phyloP scores from a whole-genome alignment of 2,888 invertebrate genomes.

The Apamea crenata region DNA sequence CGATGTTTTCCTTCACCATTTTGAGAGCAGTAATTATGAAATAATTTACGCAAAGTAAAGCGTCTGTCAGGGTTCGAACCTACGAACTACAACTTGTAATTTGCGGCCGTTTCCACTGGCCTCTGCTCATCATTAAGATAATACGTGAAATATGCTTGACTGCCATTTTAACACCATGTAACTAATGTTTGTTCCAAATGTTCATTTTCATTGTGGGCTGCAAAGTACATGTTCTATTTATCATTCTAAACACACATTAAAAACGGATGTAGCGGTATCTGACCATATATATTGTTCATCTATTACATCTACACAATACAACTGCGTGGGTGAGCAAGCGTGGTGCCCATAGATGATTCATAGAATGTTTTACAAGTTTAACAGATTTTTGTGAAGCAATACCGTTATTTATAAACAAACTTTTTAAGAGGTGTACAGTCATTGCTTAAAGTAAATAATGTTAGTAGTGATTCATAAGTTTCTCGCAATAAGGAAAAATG shows the following conservation, averaged over 20 bases:
- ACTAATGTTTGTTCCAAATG: background rate
- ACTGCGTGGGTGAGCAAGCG: slow-evolving; percentile 36
- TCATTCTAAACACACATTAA: background rate
- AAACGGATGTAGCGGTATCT: slow-evolving; percentile 26
- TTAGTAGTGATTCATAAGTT: slow-evolving; percentile 10
- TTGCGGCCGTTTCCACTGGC: too few species aligned
- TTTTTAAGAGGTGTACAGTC: background rate
- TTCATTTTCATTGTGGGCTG: background rate
- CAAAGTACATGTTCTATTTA: background rate
- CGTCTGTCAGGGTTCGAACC: too few species aligned
- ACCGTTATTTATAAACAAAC: slow-evolving; percentile 15
- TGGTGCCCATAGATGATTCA: slow-evolving; percentile 34
- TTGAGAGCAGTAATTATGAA: too few species aligned
- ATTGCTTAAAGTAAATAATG: background rate
- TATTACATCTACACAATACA: slow-evolving; percentile 37
- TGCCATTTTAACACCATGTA: background rate
- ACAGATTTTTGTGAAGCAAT: slow-evolving; percentile 11
- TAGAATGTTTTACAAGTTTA: background rate
- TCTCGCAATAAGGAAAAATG: slow-evolving; percentile 14
- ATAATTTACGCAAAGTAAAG: too few species aligned
- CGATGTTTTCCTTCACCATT: too few species aligned
- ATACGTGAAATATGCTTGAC: background rate
- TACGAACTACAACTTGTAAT: too few species aligned
- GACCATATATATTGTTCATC: slow-evolving; percentile 39
- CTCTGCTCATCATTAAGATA: too few species aligned